These are phyloP conservation scores for Hypercompe scribonia DNA, from an alignment of 2,888 invertebrate genomes.

Conservation along the genomic window DNA sequence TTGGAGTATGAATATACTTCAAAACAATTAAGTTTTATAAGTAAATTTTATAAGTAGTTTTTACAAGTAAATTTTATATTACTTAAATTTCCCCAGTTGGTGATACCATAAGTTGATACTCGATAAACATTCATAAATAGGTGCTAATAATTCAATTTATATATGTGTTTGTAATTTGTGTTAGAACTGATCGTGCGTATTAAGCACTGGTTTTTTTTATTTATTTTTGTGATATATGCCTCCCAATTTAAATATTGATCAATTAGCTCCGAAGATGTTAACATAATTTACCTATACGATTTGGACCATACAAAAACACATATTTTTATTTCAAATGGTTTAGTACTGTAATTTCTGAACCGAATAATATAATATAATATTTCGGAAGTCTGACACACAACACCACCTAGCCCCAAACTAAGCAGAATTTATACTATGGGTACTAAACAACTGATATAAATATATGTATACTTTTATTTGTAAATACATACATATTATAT, in stretches of 20 bases:
- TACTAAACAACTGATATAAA: too few relatives aligned
- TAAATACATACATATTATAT: too few relatives aligned
- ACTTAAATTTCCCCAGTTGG: neutral
- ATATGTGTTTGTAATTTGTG: neutral
- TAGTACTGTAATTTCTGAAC: too few relatives aligned
- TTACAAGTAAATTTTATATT: neutral
- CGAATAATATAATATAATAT: too few relatives aligned
- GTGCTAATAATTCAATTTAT: neutral
- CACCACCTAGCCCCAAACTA: too few relatives aligned
- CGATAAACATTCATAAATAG: neutral
- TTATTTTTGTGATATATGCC: neutral
- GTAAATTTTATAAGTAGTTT: too few relatives aligned
- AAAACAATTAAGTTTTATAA: too few relatives aligned
- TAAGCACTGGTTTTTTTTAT: neutral
- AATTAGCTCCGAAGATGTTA: neutral
- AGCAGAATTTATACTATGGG: too few relatives aligned
- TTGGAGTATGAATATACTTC: too few relatives aligned
- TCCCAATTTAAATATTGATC: neutral
- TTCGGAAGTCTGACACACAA: too few relatives aligned
- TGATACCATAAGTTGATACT: neutral
- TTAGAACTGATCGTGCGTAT: neutral
- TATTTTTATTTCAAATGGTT: neutral
- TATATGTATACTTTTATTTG: too few relatives aligned
- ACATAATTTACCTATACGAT: neutral
- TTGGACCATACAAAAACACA: neutral